Percentiles rank a stretch among this genome's conserved stretches.
These are phyloP conservation scores for Laticauda colubrina DNA, from an alignment of 2,113 vertebrate genomes.

Conservation along the genomic window DNA sequence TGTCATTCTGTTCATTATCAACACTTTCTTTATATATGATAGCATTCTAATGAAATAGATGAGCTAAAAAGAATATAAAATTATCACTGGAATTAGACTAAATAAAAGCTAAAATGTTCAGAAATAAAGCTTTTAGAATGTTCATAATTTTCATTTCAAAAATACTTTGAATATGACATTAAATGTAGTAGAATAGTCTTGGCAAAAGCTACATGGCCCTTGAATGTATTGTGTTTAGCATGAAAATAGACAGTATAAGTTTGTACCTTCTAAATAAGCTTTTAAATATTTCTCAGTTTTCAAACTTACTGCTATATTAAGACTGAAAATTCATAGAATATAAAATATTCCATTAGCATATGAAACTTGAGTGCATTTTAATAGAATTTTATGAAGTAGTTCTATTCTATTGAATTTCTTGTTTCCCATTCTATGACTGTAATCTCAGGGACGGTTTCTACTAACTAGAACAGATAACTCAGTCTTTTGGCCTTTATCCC, in stretches of 20 bases:
- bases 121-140: neutral
- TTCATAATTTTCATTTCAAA: neutral
- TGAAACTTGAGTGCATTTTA: neutral
- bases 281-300: neutral
- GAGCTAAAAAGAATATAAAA: neutral
- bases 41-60: neutral
- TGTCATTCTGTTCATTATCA: neutral
- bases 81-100: neutral
- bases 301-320: neutral
- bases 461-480: neutral
- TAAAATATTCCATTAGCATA: neutral
- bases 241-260: neutral
- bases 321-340: neutral
- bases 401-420: neutral
- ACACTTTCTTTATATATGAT: neutral
- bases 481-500: neutral
- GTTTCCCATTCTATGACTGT: neutral
- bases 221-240: neutral
- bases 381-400: neutral
- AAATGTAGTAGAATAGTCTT: neutral
- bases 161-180: neutral
- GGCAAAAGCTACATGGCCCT: neutral
- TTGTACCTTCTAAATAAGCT: neutral
- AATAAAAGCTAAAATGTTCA: neutral
- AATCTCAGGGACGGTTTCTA: neutral